Percentiles rank a stretch among this genome's conserved stretches.
phyloP scores from a whole-genome alignment of 1,140 invertebrate genomes.

The Trypoxylus dichotomus region DNA sequence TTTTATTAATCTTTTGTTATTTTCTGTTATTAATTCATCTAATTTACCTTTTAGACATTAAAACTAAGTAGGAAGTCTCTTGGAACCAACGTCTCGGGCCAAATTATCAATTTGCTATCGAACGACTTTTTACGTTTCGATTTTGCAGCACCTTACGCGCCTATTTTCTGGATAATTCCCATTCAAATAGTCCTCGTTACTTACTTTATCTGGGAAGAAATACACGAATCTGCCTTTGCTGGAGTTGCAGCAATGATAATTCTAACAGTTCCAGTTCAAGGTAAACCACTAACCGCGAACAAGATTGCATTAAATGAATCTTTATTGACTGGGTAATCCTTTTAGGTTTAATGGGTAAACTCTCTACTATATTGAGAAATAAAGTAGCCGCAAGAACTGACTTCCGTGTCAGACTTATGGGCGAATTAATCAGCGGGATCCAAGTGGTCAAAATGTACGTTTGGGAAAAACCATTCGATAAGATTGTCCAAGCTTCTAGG shows the following conservation, averaged over 20 bases:
- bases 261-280: conserved; percentile 67
- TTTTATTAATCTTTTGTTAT: no score
- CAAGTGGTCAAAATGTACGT: conserved; percentile 58
- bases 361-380: neutral
- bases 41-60: conserved; percentile 55
- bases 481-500: conserved; percentile 46
- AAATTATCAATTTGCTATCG: conserved; percentile 82
- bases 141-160: conserved; percentile 61
- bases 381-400: conserved; percentile 16
- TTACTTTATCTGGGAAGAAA: conserved; percentile 60
- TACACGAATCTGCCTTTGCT: conserved; percentile 66
- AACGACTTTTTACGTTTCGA: conserved; percentile 76
- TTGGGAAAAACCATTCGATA: conserved; percentile 72
- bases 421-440: conserved; percentile 12
- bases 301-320: no score
- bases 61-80: conserved; percentile 66
- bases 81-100: conserved; percentile 73
- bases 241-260: conserved; percentile 63
- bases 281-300: conserved; percentile 47
- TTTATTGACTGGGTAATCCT: neutral
- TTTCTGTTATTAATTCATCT: no score
- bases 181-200: conserved; percentile 59
- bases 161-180: conserved; percentile 71
- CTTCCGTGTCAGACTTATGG: conserved; percentile 13
- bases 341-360: conserved; percentile 29